Percentiles rank a stretch among this genome's conserved stretches.
Conservation (phyloP, 2,888 invertebrate species). For the Fragum sueziense region DNA sequence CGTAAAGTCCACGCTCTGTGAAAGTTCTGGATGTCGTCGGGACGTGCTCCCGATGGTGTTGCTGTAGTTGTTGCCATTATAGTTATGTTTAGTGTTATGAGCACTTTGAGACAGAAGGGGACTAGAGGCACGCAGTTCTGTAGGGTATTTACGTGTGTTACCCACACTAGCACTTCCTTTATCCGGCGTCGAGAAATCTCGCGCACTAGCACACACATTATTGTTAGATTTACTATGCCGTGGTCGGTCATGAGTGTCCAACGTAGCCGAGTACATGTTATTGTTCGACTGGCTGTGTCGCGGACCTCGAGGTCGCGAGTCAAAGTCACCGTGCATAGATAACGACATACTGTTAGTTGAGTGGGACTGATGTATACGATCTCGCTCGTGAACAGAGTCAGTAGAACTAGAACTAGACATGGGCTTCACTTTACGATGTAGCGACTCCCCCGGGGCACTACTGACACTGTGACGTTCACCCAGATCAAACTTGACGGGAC, state of each 20-base stretch:
- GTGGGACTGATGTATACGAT: slow-evolving; percentile 48
- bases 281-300: slow-evolving; percentile 52
- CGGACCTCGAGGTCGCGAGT: slow-evolving; percentile 18
- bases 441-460: slow-evolving; percentile 54
- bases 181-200: slow-evolving; percentile 19
- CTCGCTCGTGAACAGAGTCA: slow-evolving; percentile 67
- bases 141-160: slow-evolving; percentile 39
- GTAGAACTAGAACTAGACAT: slow-evolving; percentile 72
- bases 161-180: slow-evolving; percentile 13
- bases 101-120: slow-evolving; percentile 53
- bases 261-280: slow-evolving; percentile 49
- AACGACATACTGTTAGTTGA: slow-evolving; percentile 49
- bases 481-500: slow-evolving; percentile 64
- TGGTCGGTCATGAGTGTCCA: slow-evolving; percentile 35
- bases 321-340: slow-evolving; percentile 22
- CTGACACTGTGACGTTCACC: slow-evolving; percentile 37
- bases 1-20: slow-evolving; percentile 74
- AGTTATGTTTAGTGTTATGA: slow-evolving; percentile 20
- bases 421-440: slow-evolving; percentile 69
- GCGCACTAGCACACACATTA: slow-evolving; percentile 52
- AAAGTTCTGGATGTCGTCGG: slow-evolving; percentile 67
- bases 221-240: slow-evolving; percentile 50
- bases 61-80: slow-evolving; percentile 48
- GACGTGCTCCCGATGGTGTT: slow-evolving; percentile 64
- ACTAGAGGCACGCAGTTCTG: slow-evolving; percentile 58